Base-by-base conservation (phyloP, 2,113 vertebrate species). In the Myrmecophaga tridactyla region DNA sequence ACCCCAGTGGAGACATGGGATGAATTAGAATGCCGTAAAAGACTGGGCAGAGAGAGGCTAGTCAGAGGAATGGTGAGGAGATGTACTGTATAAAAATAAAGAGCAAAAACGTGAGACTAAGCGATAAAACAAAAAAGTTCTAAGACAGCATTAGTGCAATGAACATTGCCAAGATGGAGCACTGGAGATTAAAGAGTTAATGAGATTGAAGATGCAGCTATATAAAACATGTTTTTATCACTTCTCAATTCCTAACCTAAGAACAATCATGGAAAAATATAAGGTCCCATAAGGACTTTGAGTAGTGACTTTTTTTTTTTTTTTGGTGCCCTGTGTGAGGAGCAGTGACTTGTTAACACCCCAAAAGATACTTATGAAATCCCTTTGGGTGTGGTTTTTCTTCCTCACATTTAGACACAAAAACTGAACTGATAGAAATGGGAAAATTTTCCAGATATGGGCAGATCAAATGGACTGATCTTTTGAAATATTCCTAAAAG, bases 391-490 rank as follows among this genome's bases (percentile, higher is more conserved):
- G 77, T 63, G 31, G 9, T 51, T 82, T 80, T 41, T 83, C 63
- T 92, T 84, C 87, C 41, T 62, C 58, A 27, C 1, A 34, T 31
- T 23, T 72, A 69, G 83, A 94, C 81, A 75, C n/a, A n/a, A n/a
- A n/a, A n/a, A n/a, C n/a, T n/a, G n/a, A 83, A 84, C 31, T 58
- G 60, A 82, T 75, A 93, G 58, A 96, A 89, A 89, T 89, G 14
- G 51, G 31, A 76, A 86, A 63, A 4, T 48, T 51, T 77, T 89
- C 39, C 78, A 94, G 29, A 58, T 87, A 29, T 91, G 27, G 27
- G 20, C 67, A 29, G 43, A 86, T 84, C 75, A 87, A 56, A 81
- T 10, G 51, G 63, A 70, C 58, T 73, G 43, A 69, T 65, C 21
- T 82, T 85, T 83, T 90, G 21, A 90, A 94, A 91, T 78, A 62